These are phyloP conservation scores for Cataglyphis rosenhaueri DNA, from an alignment of 2,888 invertebrate genomes.

Conservation along the genomic window DNA sequence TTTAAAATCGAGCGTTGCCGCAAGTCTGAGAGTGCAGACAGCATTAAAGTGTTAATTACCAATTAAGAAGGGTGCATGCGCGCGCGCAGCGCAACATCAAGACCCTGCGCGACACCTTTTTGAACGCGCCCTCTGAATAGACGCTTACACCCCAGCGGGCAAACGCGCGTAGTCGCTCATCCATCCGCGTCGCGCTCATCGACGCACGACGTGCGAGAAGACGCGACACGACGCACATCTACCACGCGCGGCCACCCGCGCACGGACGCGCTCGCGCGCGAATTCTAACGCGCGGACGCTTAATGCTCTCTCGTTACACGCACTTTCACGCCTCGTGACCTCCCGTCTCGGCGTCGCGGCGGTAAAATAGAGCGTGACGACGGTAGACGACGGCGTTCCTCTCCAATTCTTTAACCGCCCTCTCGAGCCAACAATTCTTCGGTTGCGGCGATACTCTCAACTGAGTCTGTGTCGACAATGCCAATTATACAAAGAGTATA, in stretches of 20 bases:
- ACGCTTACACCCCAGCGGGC: conserved; percentile 82
- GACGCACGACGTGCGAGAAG: conserved; percentile 52
- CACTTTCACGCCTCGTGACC: conserved; percentile 79
- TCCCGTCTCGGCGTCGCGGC: conserved; percentile 58
- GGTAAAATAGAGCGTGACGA: conserved; percentile 69
- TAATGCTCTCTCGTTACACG: conserved; percentile 76
- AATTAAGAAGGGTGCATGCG: conserved; percentile 83
- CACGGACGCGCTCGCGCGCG: conserved; percentile 52
- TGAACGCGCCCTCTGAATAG: conserved; percentile 84
- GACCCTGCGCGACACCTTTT: conserved; percentile 83
- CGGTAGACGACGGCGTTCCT: conserved; percentile 57
- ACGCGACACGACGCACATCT: conserved; percentile 66
- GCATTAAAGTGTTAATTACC: conserved; percentile 85
- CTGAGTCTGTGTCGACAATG: background rate
- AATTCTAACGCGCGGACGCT: conserved; percentile 70
- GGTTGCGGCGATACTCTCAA: conserved; percentile 17
- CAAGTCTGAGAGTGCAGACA: conserved; percentile 79
- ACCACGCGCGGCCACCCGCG: conserved; percentile 51
- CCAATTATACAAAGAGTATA: background rate
- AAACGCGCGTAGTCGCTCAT: conserved; percentile 79
- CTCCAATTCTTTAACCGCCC: conserved; percentile 72
- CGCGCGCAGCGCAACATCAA: conserved; percentile 75
- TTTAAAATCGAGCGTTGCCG: conserved; percentile 59
- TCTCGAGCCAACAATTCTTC: conserved; percentile 42
- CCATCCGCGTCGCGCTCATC: conserved; percentile 68